phyloP scores from a whole-genome alignment of 2,797 vertebrate species.

The Hemibagrus guttatus region DNA sequence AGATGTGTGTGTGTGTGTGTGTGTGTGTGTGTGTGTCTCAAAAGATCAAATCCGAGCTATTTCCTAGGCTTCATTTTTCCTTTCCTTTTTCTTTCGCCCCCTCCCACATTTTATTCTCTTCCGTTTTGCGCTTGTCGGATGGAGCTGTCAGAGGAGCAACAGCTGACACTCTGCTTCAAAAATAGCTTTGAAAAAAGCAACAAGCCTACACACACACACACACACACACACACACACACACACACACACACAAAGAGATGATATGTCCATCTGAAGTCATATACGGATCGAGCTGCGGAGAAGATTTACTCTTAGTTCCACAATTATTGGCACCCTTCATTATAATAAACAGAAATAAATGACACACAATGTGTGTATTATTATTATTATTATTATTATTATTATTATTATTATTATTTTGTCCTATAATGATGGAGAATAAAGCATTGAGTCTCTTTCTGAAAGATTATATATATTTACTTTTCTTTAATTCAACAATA shows the following conservation, averaged over 20 bases:
- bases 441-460: neutral
- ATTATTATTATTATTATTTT: too few species aligned
- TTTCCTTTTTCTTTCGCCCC: neutral
- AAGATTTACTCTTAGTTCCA: neutral
- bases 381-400: too few species aligned
- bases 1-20: neutral
- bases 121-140: conserved; percentile 26
- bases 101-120: conserved; percentile 34
- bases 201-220: conserved; percentile 17
- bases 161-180: conserved; percentile 47
- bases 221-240: conserved; percentile 19
- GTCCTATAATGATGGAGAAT: too few species aligned
- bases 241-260: neutral
- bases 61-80: conserved; percentile 21
- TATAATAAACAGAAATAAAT: neutral
- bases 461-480: too few species aligned
- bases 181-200: conserved; percentile 40
- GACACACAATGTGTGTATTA: neutral
- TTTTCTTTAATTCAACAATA: too few species aligned
- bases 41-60: conserved; percentile 16
- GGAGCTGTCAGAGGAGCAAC: conserved; percentile 40
- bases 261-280: neutral
- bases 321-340: neutral
- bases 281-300: neutral
- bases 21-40: conserved; percentile 9